A percentile compares a stretch with the other conserved stretches of the same genome.
Evolutionary conservation across 2,888 invertebrate genomes (phyloP).

Genomic region (Pseudococcus viburni): DNA sequence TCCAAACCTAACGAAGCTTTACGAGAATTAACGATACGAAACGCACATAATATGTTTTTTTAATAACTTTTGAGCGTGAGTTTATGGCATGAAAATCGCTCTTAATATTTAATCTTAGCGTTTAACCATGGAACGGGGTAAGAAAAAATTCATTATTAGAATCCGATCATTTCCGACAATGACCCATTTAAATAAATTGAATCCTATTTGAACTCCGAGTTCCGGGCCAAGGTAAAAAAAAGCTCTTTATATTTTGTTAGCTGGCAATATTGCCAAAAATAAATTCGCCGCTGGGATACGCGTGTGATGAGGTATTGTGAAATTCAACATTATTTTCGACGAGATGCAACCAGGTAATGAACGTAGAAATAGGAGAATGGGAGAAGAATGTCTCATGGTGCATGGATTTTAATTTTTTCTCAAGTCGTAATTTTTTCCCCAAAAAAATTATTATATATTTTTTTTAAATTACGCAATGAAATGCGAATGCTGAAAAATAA

Average conservation of each 20-base stretch:
- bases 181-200: slow-evolving; percentile 24
- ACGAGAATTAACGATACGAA: neutral
- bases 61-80: neutral
- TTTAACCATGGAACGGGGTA: neutral
- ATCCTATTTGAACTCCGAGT: neutral
- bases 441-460: neutral
- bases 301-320: slow-evolving; percentile 22
- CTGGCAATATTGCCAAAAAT: slow-evolving; percentile 41
- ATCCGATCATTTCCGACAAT: neutral
- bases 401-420: neutral
- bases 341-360: neutral
- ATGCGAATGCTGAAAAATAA: neutral
- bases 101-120: neutral
- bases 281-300: neutral
- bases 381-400: neutral
- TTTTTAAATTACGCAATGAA: neutral
- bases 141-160: neutral
- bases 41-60: neutral
- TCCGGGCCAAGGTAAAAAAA: slow-evolving; percentile 31
- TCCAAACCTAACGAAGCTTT: neutral
- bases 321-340: neutral
- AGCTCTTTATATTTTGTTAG: slow-evolving; percentile 13
- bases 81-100: neutral
- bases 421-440: neutral
- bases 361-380: neutral